A percentile compares a stretch with the other conserved stretches of the same genome.
These are phyloP conservation scores for Melanocharis versteri DNA, from an alignment of 2,113 vertebrate species.

Conservation along the genomic window DNA sequence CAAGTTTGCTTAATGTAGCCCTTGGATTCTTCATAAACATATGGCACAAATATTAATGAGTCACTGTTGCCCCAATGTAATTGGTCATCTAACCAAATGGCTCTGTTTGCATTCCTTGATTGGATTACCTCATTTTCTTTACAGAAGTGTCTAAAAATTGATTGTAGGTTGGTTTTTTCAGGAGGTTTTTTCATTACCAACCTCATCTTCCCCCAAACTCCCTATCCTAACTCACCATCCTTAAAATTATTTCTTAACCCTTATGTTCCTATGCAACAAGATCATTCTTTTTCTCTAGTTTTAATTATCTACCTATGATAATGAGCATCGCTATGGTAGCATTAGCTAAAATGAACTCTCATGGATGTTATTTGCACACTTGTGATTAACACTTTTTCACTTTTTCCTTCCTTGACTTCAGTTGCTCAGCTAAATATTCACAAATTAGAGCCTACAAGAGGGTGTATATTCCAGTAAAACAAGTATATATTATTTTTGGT, in stretches of 20 bases:
- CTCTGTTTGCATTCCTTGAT: constrained; percentile 60
- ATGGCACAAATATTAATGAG: constrained; percentile 63
- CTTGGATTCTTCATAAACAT: constrained; percentile 59
- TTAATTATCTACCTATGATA: not conserved
- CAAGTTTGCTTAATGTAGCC: constrained; percentile 34
- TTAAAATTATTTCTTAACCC: constrained; percentile 37
- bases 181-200: constrained; percentile 33
- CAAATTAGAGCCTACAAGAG: not conserved
- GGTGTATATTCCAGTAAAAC: not conserved
- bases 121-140: constrained; percentile 65
- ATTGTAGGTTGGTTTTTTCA: constrained; percentile 31
- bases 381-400: not conserved
- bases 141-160: constrained; percentile 58
- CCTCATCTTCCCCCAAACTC: constrained; percentile 7
- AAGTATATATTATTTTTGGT: not conserved
- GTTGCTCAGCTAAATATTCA: not conserved
- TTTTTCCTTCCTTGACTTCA: not conserved
- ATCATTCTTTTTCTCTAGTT: not conserved
- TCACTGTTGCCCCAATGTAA: constrained; percentile 24
- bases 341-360: not conserved
- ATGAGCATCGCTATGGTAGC: not conserved
- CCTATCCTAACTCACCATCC: not conserved
- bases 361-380: not conserved
- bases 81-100: constrained; percentile 66
- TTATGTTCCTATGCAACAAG: not conserved